Percentiles rank a stretch among this genome's conserved stretches.
Evolutionary conservation across 2,797 vertebrate genomes (phyloP).

Genomic region (Gadopsis marmoratus): DNA sequence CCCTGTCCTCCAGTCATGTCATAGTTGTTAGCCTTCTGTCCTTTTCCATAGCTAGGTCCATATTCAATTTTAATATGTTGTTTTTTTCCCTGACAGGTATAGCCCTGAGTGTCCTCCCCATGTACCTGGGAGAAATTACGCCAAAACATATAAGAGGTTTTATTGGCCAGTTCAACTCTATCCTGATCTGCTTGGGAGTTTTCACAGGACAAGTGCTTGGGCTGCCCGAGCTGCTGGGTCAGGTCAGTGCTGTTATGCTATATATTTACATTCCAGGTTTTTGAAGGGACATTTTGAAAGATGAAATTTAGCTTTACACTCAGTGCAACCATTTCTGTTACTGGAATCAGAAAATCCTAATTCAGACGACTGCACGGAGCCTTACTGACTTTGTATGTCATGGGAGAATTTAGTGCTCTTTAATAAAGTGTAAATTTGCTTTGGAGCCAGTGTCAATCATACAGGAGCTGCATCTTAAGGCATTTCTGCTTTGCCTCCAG

Average conservation of each 20-base stretch:
- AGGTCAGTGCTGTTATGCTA: slow-evolving; percentile 83
- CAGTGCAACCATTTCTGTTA: neutral
- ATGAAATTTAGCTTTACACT: neutral
- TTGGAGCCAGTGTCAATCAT: neutral
- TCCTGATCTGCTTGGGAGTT: slow-evolving; percentile 95
- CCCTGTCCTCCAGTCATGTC: no score
- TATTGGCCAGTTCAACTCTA: slow-evolving; percentile 93
- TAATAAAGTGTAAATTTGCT: slow-evolving; percentile 1
- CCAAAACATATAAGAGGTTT: slow-evolving; percentile 91
- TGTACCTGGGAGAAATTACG: slow-evolving; percentile 97
- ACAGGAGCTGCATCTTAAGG: neutral
- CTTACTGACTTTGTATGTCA: neutral
- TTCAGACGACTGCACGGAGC: neutral
- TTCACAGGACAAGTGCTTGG: slow-evolving; percentile 93
- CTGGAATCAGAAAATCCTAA: neutral
- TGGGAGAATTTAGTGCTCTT: neutral
- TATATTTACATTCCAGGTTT: no score
- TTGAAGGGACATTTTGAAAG: neutral
- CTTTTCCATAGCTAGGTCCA: neutral
- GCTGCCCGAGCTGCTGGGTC: slow-evolving; percentile 92
- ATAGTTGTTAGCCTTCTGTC: neutral
- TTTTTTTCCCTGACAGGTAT: slow-evolving; percentile 85
- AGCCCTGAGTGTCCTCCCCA: slow-evolving; percentile 92
- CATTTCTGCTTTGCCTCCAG: neutral
- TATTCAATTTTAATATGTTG: neutral